Conservation (phyloP, 2,113 vertebrate genomes). For the Eptesicus fuscus region DNA sequence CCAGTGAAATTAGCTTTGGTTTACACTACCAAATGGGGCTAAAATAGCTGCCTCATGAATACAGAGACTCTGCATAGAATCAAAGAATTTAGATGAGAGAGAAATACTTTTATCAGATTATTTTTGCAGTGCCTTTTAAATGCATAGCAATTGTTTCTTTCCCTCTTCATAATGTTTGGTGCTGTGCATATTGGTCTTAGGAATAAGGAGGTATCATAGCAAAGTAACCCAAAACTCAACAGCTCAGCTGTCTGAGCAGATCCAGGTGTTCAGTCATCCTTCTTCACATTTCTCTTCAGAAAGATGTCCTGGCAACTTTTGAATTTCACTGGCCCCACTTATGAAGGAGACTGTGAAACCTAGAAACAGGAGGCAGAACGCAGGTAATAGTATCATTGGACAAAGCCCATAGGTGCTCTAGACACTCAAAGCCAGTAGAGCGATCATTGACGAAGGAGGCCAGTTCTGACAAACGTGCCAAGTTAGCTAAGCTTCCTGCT, state of each 20-base stretch:
- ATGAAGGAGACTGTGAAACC: neutral
- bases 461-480: neutral
- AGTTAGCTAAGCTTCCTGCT: neutral
- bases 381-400: neutral
- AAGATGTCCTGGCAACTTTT: neutral
- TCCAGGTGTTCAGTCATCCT: neutral
- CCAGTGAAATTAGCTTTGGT: neutral
- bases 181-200: neutral
- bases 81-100: neutral
- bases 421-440: neutral
- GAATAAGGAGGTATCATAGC: neutral
- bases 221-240: neutral
- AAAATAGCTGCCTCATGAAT: neutral
- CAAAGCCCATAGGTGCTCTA: neutral
- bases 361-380: neutral
- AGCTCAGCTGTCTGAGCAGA: neutral
- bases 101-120: neutral
- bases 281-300: neutral
- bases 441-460: neutral
- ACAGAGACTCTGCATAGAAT: neutral
- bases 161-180: neutral
- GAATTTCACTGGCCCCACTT: neutral
- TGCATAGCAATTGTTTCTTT: neutral
- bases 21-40: neutral
- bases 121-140: neutral